A percentile compares a stretch with the other conserved stretches of the same genome.
These are phyloP conservation scores for Ciconia stormi DNA, from an alignment of 2,113 vertebrate species.

Conservation along the genomic window DNA sequence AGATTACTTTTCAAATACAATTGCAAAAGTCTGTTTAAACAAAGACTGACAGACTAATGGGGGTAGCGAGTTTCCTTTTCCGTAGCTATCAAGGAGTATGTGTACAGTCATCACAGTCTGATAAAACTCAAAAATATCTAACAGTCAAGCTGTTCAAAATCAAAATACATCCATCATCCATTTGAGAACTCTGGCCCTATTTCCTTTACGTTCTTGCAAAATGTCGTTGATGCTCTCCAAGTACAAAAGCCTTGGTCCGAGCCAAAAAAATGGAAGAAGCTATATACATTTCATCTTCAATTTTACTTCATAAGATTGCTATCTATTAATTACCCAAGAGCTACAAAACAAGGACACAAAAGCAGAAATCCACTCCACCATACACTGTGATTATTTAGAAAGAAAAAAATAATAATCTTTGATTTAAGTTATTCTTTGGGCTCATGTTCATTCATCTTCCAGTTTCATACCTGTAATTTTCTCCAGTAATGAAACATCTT, in stretches of 20 bases:
- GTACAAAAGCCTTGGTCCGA: background rate
- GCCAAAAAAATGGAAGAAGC: background rate
- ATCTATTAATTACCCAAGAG: background rate
- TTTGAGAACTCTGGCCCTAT: background rate
- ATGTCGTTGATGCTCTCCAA: background rate
- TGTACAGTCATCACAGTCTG: background rate
- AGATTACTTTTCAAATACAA: background rate
- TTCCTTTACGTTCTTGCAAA: background rate
- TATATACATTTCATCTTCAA: background rate
- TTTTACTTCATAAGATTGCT: background rate
- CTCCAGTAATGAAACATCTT: slow-evolving; percentile 94
- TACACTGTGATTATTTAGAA: background rate
- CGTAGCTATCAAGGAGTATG: background rate
- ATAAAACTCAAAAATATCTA: background rate
- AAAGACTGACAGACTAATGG: background rate
- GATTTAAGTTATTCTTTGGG: background rate
- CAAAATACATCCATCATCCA: background rate
- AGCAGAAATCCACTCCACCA: background rate
- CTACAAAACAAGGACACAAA: background rate
- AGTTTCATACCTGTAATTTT: slow-evolving; percentile 90
- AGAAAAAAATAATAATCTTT: background rate
- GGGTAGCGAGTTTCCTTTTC: background rate
- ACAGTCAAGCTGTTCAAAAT: background rate
- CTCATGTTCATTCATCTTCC: background rate
- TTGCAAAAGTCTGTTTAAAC: background rate